phyloP scores from a whole-genome alignment of 2,888 invertebrate species.

The Agelastica alni region DNA sequence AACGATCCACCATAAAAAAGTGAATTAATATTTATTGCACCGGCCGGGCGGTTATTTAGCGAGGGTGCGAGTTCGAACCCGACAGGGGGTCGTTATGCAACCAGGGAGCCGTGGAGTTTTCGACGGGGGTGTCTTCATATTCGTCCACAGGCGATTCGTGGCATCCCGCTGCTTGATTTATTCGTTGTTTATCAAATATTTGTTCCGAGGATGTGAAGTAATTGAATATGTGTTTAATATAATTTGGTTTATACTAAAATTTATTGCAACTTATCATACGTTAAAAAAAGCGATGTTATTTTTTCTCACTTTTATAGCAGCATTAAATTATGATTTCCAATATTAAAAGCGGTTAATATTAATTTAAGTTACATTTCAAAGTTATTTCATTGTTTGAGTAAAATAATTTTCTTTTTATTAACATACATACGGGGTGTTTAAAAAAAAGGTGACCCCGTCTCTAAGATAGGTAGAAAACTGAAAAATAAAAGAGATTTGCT shows the following conservation, averaged over 20 bases:
- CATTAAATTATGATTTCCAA: no score
- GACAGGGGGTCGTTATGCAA: conserved; percentile 38
- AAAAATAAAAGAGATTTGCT: no score
- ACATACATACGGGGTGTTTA: no score
- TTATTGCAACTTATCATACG: no score
- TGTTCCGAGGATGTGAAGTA: conserved; percentile 14
- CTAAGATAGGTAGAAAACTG: no score
- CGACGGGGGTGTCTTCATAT: conserved; percentile 27
- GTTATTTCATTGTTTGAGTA: no score
- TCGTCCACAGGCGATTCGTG: conserved; percentile 37
- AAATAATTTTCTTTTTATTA: no score
- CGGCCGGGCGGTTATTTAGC: conserved; percentile 41
- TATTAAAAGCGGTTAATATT: no score
- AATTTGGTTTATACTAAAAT: not conserved
- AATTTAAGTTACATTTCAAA: no score
- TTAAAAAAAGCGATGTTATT: no score
- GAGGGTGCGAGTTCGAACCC: conserved; percentile 31
- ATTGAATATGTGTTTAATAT: conserved; percentile 22
- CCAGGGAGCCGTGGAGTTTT: conserved; percentile 29
- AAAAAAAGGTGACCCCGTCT: no score
- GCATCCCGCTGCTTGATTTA: conserved; percentile 46
- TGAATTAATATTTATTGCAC: conserved; percentile 51
- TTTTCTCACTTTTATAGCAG: no score
- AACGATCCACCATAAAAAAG: conserved; percentile 48
- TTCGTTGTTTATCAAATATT: conserved; percentile 39